These are phyloP conservation scores for Muschampia plurimacula DNA, from an alignment of 2,888 invertebrate genomes.

Conservation along the genomic window DNA sequence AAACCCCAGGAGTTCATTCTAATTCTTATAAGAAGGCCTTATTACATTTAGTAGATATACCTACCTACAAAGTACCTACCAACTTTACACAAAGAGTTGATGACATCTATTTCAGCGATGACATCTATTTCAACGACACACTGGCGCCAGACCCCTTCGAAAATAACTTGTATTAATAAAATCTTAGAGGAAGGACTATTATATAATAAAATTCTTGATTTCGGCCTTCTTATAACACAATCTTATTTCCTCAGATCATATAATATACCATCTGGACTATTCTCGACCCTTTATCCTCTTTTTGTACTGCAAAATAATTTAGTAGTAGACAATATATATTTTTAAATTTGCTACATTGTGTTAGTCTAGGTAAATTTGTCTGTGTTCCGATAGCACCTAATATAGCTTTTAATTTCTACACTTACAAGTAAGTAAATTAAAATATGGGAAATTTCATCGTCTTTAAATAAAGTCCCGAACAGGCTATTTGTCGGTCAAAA, in stretches of 20 bases:
- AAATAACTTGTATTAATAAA: slow-evolving; percentile 49
- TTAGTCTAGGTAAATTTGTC: no score
- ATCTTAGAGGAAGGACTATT: no score
- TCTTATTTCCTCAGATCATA: slow-evolving; percentile 56
- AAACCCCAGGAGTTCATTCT: no score
- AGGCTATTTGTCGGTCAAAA: no score
- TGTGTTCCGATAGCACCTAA: no score
- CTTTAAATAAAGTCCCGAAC: no score
- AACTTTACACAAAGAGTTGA: slow-evolving; percentile 45
- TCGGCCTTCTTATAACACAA: slow-evolving; percentile 1
- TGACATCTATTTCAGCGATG: slow-evolving; percentile 48
- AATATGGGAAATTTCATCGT: no score
- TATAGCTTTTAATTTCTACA: no score
- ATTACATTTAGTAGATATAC: no score
- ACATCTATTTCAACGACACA: slow-evolving; percentile 48
- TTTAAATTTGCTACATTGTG: no score
- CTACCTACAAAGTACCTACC: neutral
- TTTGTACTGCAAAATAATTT: neutral
- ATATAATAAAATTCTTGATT: slow-evolving; percentile 26
- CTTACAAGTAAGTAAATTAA: no score
- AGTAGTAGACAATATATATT: neutral
- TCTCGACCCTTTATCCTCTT: neutral
- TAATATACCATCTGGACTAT: slow-evolving; percentile 13
- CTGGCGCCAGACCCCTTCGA: slow-evolving; percentile 70
- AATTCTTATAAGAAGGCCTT: no score